phyloP scores from a whole-genome alignment of 2,113 vertebrate genomes.

The Antechinus flavipes region DNA sequence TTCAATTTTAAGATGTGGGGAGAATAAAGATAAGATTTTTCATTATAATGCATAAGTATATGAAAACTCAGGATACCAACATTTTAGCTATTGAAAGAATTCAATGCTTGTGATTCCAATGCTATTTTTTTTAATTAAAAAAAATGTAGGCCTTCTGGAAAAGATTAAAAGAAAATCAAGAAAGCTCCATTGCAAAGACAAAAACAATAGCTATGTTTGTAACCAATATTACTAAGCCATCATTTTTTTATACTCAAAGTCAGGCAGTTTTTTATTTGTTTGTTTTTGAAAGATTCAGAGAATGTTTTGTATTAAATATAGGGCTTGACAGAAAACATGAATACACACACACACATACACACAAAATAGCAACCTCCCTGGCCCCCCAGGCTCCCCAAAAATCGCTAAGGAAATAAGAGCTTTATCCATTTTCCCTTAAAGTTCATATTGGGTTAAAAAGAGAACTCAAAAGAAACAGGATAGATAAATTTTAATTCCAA shows the following conservation, averaged over 20 bases:
- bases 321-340: slow-evolving; percentile 67
- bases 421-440: slow-evolving; percentile 56
- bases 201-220: slow-evolving; percentile 83
- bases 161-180: slow-evolving; percentile 82
- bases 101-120: slow-evolving; percentile 75
- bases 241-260: slow-evolving; percentile 76
- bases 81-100: slow-evolving; percentile 68
- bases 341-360: slow-evolving; percentile 24
- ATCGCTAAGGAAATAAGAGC: slow-evolving; percentile 52
- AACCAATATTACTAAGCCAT: slow-evolving; percentile 80
- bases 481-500: not conserved
- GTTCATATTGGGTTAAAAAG: slow-evolving; percentile 57
- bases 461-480: slow-evolving; percentile 48
- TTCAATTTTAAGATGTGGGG: slow-evolving; percentile 33
- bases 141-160: slow-evolving; percentile 80
- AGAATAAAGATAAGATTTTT: slow-evolving; percentile 30
- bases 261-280: slow-evolving; percentile 67
- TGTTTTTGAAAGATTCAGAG: slow-evolving; percentile 66
- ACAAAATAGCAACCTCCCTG: not conserved
- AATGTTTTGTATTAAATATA: slow-evolving; percentile 80
- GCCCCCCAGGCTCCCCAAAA: not conserved
- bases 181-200: slow-evolving; percentile 79
- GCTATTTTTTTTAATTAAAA: slow-evolving; percentile 77
- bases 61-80: slow-evolving; percentile 61
- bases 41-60: slow-evolving; percentile 29